phyloP scores from a whole-genome alignment of 2,888 invertebrate species.

The Gibbula magus region DNA sequence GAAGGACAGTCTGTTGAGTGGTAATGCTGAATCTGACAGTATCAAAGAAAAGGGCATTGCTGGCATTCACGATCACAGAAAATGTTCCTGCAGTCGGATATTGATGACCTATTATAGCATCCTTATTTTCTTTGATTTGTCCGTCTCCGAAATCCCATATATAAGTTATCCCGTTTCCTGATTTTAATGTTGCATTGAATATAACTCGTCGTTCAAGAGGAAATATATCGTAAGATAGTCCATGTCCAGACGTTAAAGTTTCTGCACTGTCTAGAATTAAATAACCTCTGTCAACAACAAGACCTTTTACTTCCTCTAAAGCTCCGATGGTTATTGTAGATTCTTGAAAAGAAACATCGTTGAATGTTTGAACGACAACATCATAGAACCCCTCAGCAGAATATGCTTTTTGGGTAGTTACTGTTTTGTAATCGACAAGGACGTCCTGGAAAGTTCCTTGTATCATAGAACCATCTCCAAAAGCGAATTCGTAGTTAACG shows the following conservation, averaged over 20 bases:
- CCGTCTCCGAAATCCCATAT: conserved; percentile 50
- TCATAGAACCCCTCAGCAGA: conserved; percentile 43
- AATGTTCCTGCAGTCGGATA: conserved; percentile 35
- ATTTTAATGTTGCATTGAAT: conserved; percentile 38
- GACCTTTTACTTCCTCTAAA: conserved; percentile 48
- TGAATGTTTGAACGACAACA: conserved; percentile 40
- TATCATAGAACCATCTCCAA: conserved; percentile 39
- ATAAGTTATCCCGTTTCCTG: conserved; percentile 51
- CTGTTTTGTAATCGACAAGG: conserved; percentile 30
- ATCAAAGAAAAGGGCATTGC: conserved; percentile 48
- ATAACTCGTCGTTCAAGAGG: conserved; percentile 50
- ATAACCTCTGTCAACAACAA: conserved; percentile 43
- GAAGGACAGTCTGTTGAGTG: conserved; percentile 47
- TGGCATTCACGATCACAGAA: conserved; percentile 46
- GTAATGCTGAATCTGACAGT: conserved; percentile 25
- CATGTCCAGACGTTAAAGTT: conserved; percentile 50
- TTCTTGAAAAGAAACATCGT: conserved; percentile 39
- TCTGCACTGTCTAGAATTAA: conserved; percentile 44
- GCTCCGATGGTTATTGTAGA: conserved; percentile 37
- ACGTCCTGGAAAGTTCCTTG: conserved; percentile 30
- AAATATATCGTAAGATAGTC: conserved; percentile 39
- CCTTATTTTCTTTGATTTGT: conserved; percentile 22
- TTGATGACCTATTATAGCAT: not conserved
- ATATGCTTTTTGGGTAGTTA: conserved; percentile 39
- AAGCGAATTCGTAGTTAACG: conserved; percentile 40